Percentiles rank a stretch among this genome's conserved stretches.
Evolutionary conservation across 2,888 invertebrate genomes (phyloP).

Genomic region (Euproctis similis): DNA sequence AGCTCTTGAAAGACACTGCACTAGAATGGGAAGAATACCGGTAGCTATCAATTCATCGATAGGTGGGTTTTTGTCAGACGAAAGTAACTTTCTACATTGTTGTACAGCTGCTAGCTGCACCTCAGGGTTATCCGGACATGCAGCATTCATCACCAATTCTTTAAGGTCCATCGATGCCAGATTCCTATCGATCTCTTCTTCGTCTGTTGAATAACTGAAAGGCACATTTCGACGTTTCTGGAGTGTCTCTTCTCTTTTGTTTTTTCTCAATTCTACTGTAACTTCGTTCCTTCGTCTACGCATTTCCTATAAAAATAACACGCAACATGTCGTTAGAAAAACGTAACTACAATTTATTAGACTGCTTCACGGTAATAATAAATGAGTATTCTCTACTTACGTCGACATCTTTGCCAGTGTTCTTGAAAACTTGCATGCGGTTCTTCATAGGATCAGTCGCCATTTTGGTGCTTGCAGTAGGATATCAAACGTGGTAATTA

Average conservation of each 20-base stretch:
- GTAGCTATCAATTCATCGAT: constrained; percentile 96
- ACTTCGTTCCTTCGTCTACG: constrained; percentile 97
- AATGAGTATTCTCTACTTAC: constrained; percentile 78
- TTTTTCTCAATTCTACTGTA: constrained; percentile 97
- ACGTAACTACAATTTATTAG: no score
- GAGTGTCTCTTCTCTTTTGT: constrained; percentile 97
- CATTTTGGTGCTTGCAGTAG: constrained; percentile 78
- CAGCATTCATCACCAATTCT: constrained; percentile 90
- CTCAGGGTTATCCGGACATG: constrained; percentile 84
- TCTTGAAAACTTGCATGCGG: constrained; percentile 97
- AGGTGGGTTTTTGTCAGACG: constrained; percentile 98
- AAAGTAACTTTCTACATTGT: constrained; percentile 94
- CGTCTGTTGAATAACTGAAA: constrained; percentile 86
- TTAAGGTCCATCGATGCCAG: constrained; percentile 84
- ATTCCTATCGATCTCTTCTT: constrained; percentile 83
- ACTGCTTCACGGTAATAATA: no score
- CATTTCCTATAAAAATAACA: constrained; percentile 86
- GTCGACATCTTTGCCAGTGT: constrained; percentile 99
- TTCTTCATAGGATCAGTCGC: constrained; percentile 86
- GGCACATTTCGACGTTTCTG: constrained; percentile 98
- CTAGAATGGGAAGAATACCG: constrained; percentile 96
- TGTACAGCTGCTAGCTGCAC: constrained; percentile 94
- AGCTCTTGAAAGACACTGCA: constrained; percentile 89
- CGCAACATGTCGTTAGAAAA: constrained; percentile 18
- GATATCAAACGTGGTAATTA: constrained; percentile 49